Evolutionary conservation across 2,113 vertebrate genomes (phyloP).

Genomic region (Cardinalis cardinalis): DNA sequence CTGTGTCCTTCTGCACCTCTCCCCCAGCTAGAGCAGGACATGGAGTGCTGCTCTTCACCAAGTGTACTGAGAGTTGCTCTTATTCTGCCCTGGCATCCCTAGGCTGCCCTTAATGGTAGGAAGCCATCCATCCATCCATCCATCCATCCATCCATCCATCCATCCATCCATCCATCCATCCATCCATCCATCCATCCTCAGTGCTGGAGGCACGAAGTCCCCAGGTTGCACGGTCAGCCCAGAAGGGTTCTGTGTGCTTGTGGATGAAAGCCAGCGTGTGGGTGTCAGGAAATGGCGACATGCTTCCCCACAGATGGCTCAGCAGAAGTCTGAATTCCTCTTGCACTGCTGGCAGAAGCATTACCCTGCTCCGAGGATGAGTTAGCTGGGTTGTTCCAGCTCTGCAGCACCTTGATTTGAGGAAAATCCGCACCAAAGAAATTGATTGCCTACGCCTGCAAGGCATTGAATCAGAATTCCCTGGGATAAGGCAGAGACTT

Average conservation of each 20-base stretch:
- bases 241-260: background rate
- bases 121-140: background rate
- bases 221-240: background rate
- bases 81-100: background rate
- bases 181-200: no score
- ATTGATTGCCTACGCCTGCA: rapidly evolving
- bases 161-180: background rate
- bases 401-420: background rate
- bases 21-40: background rate
- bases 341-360: background rate
- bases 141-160: background rate
- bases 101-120: background rate
- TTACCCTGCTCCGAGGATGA: background rate
- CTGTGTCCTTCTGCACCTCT: background rate
- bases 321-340: constrained; percentile 11
- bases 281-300: background rate
- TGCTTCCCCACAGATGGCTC: constrained; percentile 16
- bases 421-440: background rate
- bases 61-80: background rate
- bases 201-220: background rate
- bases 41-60: background rate
- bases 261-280: background rate
- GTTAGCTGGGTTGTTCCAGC: background rate
- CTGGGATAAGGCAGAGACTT: background rate
- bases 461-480: background rate